Evolutionary conservation across 2,888 invertebrate species (phyloP).

Genomic region (Agrotis clavis): DNA sequence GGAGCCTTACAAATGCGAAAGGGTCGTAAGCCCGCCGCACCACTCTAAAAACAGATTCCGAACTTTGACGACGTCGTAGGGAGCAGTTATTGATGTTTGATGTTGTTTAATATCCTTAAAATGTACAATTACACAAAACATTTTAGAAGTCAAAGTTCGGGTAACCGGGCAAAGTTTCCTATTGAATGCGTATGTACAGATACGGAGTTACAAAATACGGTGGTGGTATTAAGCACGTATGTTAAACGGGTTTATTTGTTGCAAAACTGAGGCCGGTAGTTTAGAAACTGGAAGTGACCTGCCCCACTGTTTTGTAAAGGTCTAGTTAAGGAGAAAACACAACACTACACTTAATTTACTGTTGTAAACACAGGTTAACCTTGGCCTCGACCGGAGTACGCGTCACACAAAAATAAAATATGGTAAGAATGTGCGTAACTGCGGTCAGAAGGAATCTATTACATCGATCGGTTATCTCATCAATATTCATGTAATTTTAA

Average conservation of each 20-base stretch:
- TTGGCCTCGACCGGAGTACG: slow-evolving; percentile 21
- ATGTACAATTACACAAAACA: slow-evolving; percentile 3
- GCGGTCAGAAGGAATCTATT: slow-evolving; percentile 27
- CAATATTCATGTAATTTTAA: slow-evolving; percentile 26
- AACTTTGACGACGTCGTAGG: slow-evolving; percentile 21
- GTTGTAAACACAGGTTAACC: slow-evolving; percentile 24
- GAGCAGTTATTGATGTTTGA: slow-evolving; percentile 20
- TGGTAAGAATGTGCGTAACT: slow-evolving; percentile 31
- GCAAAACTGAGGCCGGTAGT: slow-evolving; percentile 54
- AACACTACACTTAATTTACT: slow-evolving; percentile 33
- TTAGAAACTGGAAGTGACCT: slow-evolving; percentile 54
- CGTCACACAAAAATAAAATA: slow-evolving; percentile 11
- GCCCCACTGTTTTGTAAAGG: slow-evolving; percentile 37
- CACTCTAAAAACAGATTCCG: slow-evolving; percentile 13
- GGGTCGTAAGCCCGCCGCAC: slow-evolving; percentile 12
- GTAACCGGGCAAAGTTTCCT: neutral
- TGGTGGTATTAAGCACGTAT: slow-evolving; percentile 35
- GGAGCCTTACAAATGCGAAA: neutral
- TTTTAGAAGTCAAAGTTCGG: neutral
- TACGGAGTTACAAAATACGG: slow-evolving; percentile 44
- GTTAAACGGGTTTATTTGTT: slow-evolving; percentile 59
- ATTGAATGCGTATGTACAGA: neutral
- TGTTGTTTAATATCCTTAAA: slow-evolving; percentile 18
- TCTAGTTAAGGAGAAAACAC: slow-evolving; percentile 46
- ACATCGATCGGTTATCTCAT: slow-evolving; percentile 33